phyloP scores from a whole-genome alignment of 2,797 vertebrate genomes.

The Cryptoblepharus egeriae region DNA sequence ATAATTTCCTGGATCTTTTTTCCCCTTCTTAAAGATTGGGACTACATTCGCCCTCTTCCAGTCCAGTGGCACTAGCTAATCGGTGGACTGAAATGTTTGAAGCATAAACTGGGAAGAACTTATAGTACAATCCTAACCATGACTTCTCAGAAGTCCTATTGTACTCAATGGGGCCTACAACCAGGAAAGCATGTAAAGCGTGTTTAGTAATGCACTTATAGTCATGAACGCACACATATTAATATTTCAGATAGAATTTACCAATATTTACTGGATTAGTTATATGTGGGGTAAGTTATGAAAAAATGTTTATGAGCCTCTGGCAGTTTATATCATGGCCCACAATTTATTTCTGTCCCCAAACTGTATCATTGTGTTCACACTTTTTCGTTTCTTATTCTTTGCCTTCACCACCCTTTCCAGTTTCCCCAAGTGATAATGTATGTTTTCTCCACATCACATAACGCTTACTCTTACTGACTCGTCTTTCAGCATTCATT shows the following conservation, averaged over 20 bases:
- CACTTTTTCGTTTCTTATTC: neutral
- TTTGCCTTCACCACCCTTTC: slow-evolving; percentile 3
- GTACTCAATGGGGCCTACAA: too few species aligned
- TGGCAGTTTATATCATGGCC: neutral
- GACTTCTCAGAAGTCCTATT: too few species aligned
- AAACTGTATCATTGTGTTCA: slow-evolving; percentile 23
- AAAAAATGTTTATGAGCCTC: neutral
- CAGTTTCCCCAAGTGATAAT: slow-evolving; percentile 11
- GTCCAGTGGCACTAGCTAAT: too few species aligned
- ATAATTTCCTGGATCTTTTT: too few species aligned
- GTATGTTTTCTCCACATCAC: slow-evolving; percentile 37
- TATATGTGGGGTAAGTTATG: neutral
- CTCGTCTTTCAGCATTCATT: slow-evolving; percentile 40
- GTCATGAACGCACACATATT: neutral
- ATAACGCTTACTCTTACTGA: slow-evolving; percentile 20
- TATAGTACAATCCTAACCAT: too few species aligned
- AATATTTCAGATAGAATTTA: neutral
- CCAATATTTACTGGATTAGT: neutral
- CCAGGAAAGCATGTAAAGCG: too few species aligned
- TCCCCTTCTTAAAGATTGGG: too few species aligned
- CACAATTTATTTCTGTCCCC: slow-evolving; percentile 1
- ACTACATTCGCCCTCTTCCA: too few species aligned
- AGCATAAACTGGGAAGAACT: neutral
- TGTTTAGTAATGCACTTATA: too few species aligned
- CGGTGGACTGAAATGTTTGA: neutral